These are phyloP conservation scores for Corvus moneduloides DNA, from an alignment of 2,113 vertebrate genomes.

Conservation along the genomic window DNA sequence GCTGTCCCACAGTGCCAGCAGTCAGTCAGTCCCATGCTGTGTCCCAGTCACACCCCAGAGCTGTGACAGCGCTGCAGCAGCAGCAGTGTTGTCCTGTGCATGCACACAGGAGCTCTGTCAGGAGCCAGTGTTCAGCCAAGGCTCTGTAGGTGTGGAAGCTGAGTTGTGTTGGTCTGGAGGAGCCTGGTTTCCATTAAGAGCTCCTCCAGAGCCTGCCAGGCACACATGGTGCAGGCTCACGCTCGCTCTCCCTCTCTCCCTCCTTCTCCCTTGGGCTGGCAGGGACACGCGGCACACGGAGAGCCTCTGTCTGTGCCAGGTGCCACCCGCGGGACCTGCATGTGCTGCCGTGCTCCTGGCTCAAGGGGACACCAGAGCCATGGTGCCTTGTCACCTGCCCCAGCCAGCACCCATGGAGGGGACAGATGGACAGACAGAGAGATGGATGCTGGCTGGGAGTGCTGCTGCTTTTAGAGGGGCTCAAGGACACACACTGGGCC, in stretches of 20 bases:
- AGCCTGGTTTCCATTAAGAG: constrained; percentile 44
- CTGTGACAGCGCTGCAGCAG: neutral
- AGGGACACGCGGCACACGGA: accelerated
- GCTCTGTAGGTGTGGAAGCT: neutral
- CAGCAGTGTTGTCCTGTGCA: neutral
- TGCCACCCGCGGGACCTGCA: accelerated
- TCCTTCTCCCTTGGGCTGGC: neutral
- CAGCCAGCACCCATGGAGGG: neutral
- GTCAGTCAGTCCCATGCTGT: no score
- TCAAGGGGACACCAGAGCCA: accelerated
- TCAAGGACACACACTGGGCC: accelerated
- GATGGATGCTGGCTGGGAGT: accelerated
- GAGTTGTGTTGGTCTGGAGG: neutral
- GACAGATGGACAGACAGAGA: accelerated
- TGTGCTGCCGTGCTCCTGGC: accelerated
- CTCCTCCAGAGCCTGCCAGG: neutral
- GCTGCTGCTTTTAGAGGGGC: neutral
- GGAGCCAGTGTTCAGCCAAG: neutral
- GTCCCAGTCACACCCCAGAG: neutral
- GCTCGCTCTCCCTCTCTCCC: neutral
- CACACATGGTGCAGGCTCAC: neutral
- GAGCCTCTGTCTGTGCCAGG: neutral
- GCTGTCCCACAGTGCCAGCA: neutral
- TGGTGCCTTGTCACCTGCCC: neutral
- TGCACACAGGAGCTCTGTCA: neutral